A percentile compares a stretch with the other conserved stretches of the same genome.
Evolutionary conservation across 64 coral and sea anemone genomes (phyloP).

Genomic region (Platygyra sinensis): DNA sequence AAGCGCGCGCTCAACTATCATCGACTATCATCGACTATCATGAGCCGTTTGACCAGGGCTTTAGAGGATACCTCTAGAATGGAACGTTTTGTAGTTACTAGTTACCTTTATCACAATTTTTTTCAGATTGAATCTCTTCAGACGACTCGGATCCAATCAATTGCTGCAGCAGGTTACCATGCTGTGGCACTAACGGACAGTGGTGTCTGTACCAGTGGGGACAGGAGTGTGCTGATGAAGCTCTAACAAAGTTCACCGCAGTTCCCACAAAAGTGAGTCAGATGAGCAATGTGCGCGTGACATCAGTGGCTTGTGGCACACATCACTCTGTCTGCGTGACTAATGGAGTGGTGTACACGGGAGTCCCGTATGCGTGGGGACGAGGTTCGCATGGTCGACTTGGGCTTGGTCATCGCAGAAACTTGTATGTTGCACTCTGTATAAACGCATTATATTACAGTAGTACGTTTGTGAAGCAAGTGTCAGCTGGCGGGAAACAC

Average conservation of each 20-base stretch:
- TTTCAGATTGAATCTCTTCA: slow-evolving; percentile 42
- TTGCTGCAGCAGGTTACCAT: slow-evolving; percentile 61
- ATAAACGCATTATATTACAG: not conserved
- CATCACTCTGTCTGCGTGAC: slow-evolving; percentile 58
- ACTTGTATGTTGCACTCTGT: not conserved
- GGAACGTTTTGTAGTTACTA: not conserved
- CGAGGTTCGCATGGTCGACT: slow-evolving; percentile 59
- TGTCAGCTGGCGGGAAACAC: slow-evolving; percentile 72
- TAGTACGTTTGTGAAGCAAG: slow-evolving; percentile 42
- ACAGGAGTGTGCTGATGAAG: slow-evolving; percentile 28
- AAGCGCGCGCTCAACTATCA: too few species aligned
- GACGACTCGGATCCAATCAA: slow-evolving; percentile 37
- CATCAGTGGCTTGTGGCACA: slow-evolving; percentile 54
- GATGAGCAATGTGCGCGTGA: slow-evolving; percentile 42
- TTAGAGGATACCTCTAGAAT: not conserved
- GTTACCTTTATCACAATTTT: not conserved
- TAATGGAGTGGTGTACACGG: slow-evolving; percentile 8
- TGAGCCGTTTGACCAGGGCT: too few species aligned
- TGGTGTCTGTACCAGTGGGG: slow-evolving; percentile 73
- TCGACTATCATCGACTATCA: too few species aligned
- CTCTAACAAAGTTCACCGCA: not conserved
- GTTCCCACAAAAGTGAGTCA: slow-evolving; percentile 34
- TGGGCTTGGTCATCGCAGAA: slow-evolving; percentile 28
- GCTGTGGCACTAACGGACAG: slow-evolving; percentile 51
- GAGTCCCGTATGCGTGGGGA: slow-evolving; percentile 65